Evolutionary conservation across 1,140 invertebrate genomes (phyloP).

Genomic region (Rhizoglyphus robini): DNA sequence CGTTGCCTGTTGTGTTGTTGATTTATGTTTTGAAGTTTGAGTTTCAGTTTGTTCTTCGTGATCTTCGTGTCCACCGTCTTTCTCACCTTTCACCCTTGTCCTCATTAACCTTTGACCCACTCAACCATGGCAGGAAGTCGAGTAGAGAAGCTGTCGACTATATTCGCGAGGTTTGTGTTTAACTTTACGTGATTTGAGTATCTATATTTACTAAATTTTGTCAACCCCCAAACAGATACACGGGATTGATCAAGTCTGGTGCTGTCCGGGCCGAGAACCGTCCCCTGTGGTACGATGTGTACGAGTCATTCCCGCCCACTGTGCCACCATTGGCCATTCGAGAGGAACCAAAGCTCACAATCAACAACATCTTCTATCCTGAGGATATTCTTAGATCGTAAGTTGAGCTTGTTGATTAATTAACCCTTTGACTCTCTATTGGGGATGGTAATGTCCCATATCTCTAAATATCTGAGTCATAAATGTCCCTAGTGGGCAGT

Average conservation of each 20-base stretch:
- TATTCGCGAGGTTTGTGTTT: neutral
- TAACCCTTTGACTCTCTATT: no score
- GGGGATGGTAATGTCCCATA: no score
- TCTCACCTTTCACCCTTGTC: no score
- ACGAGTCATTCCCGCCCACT: slow-evolving; percentile 68
- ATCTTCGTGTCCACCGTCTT: no score
- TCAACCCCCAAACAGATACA: slow-evolving; percentile 46
- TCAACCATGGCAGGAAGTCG: neutral
- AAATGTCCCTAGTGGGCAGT: neutral
- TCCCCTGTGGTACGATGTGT: slow-evolving; percentile 80
- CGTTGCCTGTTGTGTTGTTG: no score
- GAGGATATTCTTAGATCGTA: slow-evolving; percentile 76
- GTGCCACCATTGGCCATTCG: slow-evolving; percentile 55
- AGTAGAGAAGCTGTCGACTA: neutral
- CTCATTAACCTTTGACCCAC: no score
- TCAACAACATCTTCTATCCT: slow-evolving; percentile 60
- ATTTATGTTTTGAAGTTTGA: no score
- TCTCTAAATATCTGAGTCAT: neutral
- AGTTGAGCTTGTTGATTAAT: no score
- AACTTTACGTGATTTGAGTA: neutral
- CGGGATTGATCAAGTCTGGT: slow-evolving; percentile 55
- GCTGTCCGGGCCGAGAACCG: slow-evolving; percentile 58
- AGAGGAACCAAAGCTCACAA: slow-evolving; percentile 40
- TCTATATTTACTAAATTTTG: no score
- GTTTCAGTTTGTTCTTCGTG: no score